A percentile compares a stretch with the other conserved stretches of the same genome.
These are phyloP conservation scores for Eumerus sabulonum DNA, from an alignment of 2,888 invertebrate genomes.

Conservation along the genomic window DNA sequence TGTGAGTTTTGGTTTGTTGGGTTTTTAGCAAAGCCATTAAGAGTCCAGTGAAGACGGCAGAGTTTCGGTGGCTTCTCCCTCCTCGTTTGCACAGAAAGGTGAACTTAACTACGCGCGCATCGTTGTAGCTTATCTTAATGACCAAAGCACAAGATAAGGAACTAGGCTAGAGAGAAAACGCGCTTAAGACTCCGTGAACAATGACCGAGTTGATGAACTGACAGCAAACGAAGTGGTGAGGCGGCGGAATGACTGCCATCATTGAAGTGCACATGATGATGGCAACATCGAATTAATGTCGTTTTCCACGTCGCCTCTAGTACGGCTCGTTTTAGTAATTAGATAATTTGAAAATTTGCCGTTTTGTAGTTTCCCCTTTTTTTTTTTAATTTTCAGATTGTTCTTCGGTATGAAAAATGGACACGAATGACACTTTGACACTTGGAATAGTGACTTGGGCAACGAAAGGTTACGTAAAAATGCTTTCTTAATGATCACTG, in stretches of 20 bases:
- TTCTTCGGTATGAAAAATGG: too few species aligned
- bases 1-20: constrained; percentile 6
- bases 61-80: constrained; percentile 26
- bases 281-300: too few species aligned
- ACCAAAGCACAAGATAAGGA: constrained; percentile 59
- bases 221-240: background rate
- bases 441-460: too few species aligned
- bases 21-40: constrained; percentile 61
- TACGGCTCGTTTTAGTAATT: constrained; percentile 38
- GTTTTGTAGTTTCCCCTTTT: too few species aligned
- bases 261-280: constrained; percentile 37
- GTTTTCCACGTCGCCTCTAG: background rate
- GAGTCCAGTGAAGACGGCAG: too few species aligned
- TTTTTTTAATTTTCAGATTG: too few species aligned
- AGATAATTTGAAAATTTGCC: constrained; percentile 31
- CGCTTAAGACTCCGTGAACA: constrained; percentile 55
- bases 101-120: constrained; percentile 62
- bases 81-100: constrained; percentile 50
- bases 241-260: background rate
- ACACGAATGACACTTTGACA: too few species aligned
- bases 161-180: constrained; percentile 50
- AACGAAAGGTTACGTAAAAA: too few species aligned
- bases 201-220: constrained; percentile 42
- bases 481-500: too few species aligned
- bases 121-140: constrained; percentile 61